Evolutionary conservation across 2,797 vertebrate genomes (phyloP).

Genomic region (Sternotherus odoratus): DNA sequence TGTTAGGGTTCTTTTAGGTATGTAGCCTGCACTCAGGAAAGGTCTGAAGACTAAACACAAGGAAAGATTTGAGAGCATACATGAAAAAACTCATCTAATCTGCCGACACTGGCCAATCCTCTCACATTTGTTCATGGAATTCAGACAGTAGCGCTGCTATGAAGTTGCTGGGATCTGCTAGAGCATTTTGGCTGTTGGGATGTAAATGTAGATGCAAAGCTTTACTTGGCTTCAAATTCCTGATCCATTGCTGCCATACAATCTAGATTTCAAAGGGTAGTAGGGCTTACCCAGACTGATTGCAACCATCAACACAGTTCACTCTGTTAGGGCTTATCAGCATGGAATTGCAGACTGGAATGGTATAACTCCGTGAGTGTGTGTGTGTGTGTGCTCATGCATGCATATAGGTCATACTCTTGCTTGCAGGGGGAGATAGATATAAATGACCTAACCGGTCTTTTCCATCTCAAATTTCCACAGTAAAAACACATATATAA

Average conservation of each 20-base stretch:
- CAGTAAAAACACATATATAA: neutral
- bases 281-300: accelerated
- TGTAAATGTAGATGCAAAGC: accelerated
- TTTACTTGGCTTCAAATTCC: neutral
- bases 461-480: neutral
- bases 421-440: accelerated
- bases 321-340: neutral
- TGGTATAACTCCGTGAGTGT: neutral
- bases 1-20: neutral
- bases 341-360: accelerated
- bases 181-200: neutral
- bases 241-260: accelerated
- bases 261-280: neutral
- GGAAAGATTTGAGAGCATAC: neutral
- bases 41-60: neutral
- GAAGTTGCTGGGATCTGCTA: accelerated
- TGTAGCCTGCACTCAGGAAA: neutral
- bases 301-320: accelerated
- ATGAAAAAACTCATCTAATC: accelerated
- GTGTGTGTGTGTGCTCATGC: neutral
- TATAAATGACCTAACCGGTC: neutral
- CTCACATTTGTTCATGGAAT: accelerated
- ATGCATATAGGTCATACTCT: accelerated
- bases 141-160: accelerated
- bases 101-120: neutral